These are phyloP conservation scores for Pantala flavescens DNA, from an alignment of 1,140 invertebrate genomes.

Conservation along the genomic window DNA sequence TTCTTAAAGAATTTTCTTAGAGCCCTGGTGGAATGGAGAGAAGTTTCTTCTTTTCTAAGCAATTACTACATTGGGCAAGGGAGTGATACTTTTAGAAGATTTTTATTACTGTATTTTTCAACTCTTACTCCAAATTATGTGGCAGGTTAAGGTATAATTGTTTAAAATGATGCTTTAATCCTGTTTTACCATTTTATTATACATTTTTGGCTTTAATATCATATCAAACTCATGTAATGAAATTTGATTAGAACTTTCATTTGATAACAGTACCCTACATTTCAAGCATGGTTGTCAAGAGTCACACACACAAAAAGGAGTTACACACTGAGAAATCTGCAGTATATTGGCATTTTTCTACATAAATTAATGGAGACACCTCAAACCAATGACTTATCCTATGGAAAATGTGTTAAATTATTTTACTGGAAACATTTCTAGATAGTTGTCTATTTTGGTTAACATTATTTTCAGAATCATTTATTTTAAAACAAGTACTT, in stretches of 20 bases:
- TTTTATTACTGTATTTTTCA: background rate
- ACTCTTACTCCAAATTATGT: background rate
- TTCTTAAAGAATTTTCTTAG: background rate
- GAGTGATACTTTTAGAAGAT: constrained; percentile 4
- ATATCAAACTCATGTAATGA: background rate
- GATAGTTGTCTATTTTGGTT: too few relatives aligned
- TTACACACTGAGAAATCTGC: too few relatives aligned
- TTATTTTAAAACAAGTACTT: too few relatives aligned
- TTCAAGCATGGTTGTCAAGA: background rate
- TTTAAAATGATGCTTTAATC: background rate
- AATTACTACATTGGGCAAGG: background rate
- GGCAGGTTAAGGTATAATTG: background rate
- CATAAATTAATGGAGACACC: too few relatives aligned
- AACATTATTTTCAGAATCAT: too few relatives aligned
- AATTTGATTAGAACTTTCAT: background rate
- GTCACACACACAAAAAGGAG: background rate
- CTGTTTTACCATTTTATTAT: background rate
- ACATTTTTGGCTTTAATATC: background rate
- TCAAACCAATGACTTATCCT: too few relatives aligned
- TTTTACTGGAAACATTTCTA: too few relatives aligned
- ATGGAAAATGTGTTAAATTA: too few relatives aligned
- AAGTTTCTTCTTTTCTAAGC: constrained; percentile 1
- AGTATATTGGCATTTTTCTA: too few relatives aligned
- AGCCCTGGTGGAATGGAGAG: background rate
- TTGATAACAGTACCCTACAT: background rate